Evolutionary conservation across 1,140 invertebrate species (phyloP), one percentile per base, ranked within the genome.

Genomic region (Telenomus remus): DNA sequence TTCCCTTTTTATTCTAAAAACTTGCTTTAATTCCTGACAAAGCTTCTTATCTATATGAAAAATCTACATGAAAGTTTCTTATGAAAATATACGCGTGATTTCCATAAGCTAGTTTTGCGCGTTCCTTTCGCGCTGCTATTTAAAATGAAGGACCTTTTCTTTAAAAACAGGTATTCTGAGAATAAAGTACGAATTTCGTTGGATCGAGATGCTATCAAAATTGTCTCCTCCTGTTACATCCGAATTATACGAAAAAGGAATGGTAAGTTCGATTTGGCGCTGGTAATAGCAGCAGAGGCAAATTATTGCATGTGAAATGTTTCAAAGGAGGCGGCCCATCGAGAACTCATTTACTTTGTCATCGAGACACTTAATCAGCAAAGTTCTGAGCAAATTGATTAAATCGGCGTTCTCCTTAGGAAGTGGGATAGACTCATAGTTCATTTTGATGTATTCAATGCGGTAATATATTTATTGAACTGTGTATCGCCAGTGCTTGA

Each of bases 11-110:
- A 37, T 59, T 19, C 6, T 14, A 49, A 59, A 49, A 34, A 27
- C n/a, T 37, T 27, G 46, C 13, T 12, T 57, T 39, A 48, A 57
- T 57, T 57, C 44, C 33, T n/a, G 4, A 16, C 33, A 27, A 57
- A 57, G 27, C 33, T 57, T 48, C 55, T 57, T 57, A 57, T 57
- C 55, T 47, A 16, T 37, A 13, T 37, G 34, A 46, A 59, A 49
- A 59, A 59, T 59, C 34, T 33, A 59, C 46, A 59, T 59, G 44
- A 12, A 59, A 27, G 15, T 59, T 48, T 49, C 44, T 59, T 59
- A 59, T 49, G 33, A 59, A 59, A 59, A 59, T 59, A 49, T 39
- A 59, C 11, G 13, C 49, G 12, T 49, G 5, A 49, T 49, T 57
- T 59, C 27, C 46, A 59, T 59, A 59, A 59, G 35, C 35, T 49